Evolutionary conservation across 2,888 invertebrate species (phyloP).

Genomic region (Plemyria rubiginata): DNA sequence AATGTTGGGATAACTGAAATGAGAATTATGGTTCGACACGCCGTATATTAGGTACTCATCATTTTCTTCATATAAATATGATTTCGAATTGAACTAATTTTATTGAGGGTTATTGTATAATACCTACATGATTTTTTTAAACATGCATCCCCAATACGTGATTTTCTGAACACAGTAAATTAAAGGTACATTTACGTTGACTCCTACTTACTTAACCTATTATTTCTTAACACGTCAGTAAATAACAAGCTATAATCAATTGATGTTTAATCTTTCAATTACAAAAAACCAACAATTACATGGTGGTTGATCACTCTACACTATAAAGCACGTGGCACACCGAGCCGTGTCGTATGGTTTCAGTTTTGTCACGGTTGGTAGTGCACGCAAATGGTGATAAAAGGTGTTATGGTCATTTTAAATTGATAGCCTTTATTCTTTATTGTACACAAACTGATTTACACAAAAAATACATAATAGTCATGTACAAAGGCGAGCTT

Average conservation of each 20-base stretch:
- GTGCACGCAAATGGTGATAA: conserved; percentile 4
- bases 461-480: too few species aligned
- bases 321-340: conserved; percentile 36
- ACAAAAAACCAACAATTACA: conserved; percentile 20
- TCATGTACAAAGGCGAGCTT: too few species aligned
- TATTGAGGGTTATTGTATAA: too few species aligned
- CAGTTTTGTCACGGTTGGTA: conserved; percentile 21
- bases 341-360: conserved; percentile 32
- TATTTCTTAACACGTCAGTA: background rate
- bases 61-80: too few species aligned
- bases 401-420: conserved; percentile 5
- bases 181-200: background rate
- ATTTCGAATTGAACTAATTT: too few species aligned
- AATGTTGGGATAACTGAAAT: conserved; percentile 27
- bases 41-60: background rate
- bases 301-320: conserved; percentile 28
- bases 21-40: conserved; percentile 11
- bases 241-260: too few species aligned
- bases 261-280: conserved; percentile 10
- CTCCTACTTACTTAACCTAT: too few species aligned
- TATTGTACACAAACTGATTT: too few species aligned
- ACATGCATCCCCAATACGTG: too few species aligned
- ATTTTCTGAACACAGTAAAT: too few species aligned
- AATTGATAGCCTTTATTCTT: background rate
- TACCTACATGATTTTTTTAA: too few species aligned